A percentile compares a stretch with the other conserved stretches of the same genome.
Evolutionary conservation across 2,888 invertebrate genomes (phyloP).

Genomic region (Nezara viridula): DNA sequence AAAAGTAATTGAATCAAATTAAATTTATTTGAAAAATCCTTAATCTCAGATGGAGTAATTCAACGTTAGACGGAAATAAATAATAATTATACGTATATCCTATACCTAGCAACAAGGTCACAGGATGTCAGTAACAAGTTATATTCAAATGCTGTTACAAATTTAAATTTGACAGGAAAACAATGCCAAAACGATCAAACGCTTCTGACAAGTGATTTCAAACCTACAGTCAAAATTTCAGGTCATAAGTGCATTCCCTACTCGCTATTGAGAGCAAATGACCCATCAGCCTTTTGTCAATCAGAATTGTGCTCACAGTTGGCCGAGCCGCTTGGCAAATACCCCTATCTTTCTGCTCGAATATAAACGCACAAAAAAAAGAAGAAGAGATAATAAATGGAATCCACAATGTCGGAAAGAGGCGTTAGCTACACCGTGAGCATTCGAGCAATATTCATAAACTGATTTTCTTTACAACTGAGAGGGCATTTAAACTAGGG

Average conservation of each 20-base stretch:
- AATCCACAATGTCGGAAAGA: not conserved
- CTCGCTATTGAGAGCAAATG: not conserved
- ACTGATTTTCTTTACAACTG: conserved; percentile 41
- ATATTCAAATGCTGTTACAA: not conserved
- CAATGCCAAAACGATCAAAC: not conserved
- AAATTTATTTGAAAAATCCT: too few relatives aligned
- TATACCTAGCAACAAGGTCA: too few relatives aligned
- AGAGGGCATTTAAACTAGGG: conserved; percentile 8
- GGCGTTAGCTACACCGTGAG: not conserved
- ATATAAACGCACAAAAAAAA: not conserved
- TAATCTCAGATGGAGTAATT: too few relatives aligned
- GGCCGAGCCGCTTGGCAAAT: not conserved
- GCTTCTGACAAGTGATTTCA: not conserved
- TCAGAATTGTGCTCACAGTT: conserved; percentile 28
- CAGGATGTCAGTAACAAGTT: too few relatives aligned
- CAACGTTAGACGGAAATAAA: too few relatives aligned
- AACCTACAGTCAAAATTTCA: not conserved
- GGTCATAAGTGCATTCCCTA: not conserved
- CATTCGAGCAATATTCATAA: not conserved
- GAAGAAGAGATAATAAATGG: not conserved
- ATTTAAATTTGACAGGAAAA: not conserved
- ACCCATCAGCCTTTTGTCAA: conserved; percentile 27
- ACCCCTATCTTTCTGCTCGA: not conserved
- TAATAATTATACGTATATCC: too few relatives aligned
- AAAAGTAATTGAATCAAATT: too few relatives aligned